Evolutionary conservation across 1,140 invertebrate species (phyloP).

Genomic region (Cherax quadricarinatus): DNA sequence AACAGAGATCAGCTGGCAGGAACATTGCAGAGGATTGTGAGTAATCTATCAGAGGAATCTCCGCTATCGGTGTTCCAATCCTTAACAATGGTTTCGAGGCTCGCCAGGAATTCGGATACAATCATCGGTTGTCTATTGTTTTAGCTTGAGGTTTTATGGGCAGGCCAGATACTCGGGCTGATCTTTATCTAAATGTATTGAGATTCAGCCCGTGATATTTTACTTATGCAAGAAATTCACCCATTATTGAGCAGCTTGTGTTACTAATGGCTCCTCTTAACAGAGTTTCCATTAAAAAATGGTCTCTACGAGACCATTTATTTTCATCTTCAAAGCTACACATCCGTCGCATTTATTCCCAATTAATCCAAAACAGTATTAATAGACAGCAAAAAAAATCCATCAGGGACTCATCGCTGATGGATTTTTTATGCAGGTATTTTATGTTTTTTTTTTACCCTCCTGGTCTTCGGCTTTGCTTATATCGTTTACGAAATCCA

Average conservation of each 20-base stretch:
- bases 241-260: slow-evolving; percentile 4
- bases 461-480: not conserved
- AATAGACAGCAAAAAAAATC: not conserved
- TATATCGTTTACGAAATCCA: slow-evolving; percentile 36
- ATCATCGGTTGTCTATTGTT: slow-evolving; percentile 68
- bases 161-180: slow-evolving; percentile 2
- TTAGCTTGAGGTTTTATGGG: slow-evolving; percentile 62
- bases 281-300: not conserved
- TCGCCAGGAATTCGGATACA: slow-evolving; percentile 68
- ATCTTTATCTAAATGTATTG: slow-evolving; percentile 70
- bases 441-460: not conserved
- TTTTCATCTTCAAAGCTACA: not conserved
- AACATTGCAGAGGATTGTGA: slow-evolving; percentile 57
- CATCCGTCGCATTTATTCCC: not conserved
- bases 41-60: slow-evolving; percentile 65
- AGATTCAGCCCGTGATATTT: slow-evolving; percentile 57
- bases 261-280: slow-evolving; percentile 40
- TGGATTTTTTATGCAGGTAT: not conserved
- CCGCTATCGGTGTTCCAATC: slow-evolving; percentile 67
- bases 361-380: not conserved
- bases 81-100: slow-evolving; percentile 67
- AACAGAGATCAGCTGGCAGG: slow-evolving; percentile 33
- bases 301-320: not conserved
- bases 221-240: slow-evolving; percentile 61
- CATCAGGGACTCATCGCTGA: too few species aligned